Base-by-base conservation (phyloP, 2,888 invertebrate species). In the Pyrocoelia pectoralis region DNA sequence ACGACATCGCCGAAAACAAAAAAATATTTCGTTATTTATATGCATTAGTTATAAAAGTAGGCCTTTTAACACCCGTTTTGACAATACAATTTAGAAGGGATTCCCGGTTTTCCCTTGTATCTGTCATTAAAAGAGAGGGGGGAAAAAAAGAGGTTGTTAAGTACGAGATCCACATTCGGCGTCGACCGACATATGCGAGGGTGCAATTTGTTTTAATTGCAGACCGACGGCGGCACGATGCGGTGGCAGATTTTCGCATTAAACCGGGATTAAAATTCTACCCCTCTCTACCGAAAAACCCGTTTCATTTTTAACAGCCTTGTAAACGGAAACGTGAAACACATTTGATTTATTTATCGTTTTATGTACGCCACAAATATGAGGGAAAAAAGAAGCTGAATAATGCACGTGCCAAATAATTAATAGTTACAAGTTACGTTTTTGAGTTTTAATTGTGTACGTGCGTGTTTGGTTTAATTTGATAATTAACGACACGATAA, bases 161-260 rank as follows among this genome's bases (percentile, higher is more conserved):
- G 56, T 56, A 56, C 41, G 59, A 54, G 54, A 56, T 60, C 52
- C 65, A 55, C 59, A 60, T 63, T 63, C 46, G 63, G 62, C 66
- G 66, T 53, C 60, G 49, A 59, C 63, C 63, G 56, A 66, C 66
- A 66, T 66, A 63, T 63, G 66, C 53, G 66, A 55, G 62, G 50
- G 58, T 51, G 63, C 63, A 66, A 66, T 66, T 63, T 63, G 63
- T 66, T 66, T 66, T 66, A 66, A 66, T 66, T 66, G 66, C 66
- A 61, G 51, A 62, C 62, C 62, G 59, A 66, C 66, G 53, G 63
- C 63, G 56, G 58, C 63, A 56, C 33, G 33, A 52, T 51, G 52
- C 43, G 54, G 62, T 58, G 56, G 63, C 59, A 66, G 66, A 63
- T 66, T 66, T 53, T 62, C 66, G 62, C 66, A 66, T 66, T 66